Percentiles rank a stretch among this genome's conserved stretches.
Conservation (phyloP, 2,113 vertebrate genomes). For the Dasyurus viverrinus region DNA sequence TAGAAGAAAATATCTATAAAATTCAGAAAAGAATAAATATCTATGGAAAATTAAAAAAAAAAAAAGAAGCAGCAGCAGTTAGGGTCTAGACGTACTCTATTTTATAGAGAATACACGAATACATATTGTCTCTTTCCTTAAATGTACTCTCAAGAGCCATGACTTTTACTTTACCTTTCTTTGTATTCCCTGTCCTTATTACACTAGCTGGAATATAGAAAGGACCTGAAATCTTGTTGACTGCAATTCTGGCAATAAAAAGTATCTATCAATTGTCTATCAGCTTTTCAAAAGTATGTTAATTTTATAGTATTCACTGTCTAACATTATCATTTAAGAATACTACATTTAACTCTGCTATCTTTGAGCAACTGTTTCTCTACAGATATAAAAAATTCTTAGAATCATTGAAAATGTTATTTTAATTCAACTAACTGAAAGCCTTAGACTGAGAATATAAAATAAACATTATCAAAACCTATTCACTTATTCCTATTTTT, state of each 20-base stretch:
- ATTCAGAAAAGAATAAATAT: no score
- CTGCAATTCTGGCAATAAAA: constrained; percentile 56
- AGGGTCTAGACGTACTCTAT: not conserved
- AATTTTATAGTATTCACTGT: not conserved
- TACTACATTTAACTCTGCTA: constrained; percentile 38
- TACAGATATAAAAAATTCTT: not conserved
- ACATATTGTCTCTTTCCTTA: not conserved
- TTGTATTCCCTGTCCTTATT: not conserved
- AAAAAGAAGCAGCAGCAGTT: no score
- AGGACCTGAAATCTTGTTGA: not conserved
- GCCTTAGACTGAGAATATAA: not conserved
- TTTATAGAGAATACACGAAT: not conserved
- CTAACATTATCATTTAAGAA: constrained; percentile 32
- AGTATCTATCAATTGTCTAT: constrained; percentile 19
- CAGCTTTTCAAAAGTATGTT: constrained; percentile 14
- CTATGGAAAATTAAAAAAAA: no score
- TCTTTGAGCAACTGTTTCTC: constrained; percentile 4
- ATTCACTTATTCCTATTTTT: not conserved
- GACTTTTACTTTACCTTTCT: not conserved
- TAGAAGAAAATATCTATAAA: no score
- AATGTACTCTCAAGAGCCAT: not conserved
- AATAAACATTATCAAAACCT: not conserved
- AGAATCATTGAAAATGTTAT: not conserved
- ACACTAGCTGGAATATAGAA: not conserved
- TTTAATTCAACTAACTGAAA: not conserved